Percentiles rank a stretch among this genome's conserved stretches.
Conservation (phyloP, 37 sponge, comb jelly and placozoan genomes). For the Crambe crambe region DNA sequence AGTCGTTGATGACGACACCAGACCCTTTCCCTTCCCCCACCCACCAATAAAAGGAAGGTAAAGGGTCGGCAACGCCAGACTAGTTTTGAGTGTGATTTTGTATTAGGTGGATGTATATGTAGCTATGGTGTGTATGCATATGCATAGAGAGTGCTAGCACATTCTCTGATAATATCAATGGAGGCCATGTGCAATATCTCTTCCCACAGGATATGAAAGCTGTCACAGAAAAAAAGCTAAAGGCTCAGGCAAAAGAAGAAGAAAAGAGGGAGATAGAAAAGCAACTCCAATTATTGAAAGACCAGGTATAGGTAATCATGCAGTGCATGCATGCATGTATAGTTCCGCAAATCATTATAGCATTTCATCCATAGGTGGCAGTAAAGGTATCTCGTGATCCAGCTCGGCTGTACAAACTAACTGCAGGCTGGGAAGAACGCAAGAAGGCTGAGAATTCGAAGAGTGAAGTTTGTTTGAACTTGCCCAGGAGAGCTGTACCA, state of each 20-base stretch:
- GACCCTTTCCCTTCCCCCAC: too few relatives aligned
- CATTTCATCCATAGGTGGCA: too few relatives aligned
- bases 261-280: conserved; percentile 26
- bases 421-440: conserved; percentile 75
- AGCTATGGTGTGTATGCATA: too few relatives aligned
- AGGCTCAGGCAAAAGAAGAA: conserved; percentile 34
- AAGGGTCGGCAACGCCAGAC: too few relatives aligned
- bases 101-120: too few relatives aligned
- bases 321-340: neutral
- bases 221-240: conserved; percentile 36
- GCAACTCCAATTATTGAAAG: conserved; percentile 53
- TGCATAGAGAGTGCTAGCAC: too few relatives aligned
- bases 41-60: too few relatives aligned
- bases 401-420: conserved; percentile 55
- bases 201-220: neutral
- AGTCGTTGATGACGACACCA: too few relatives aligned
- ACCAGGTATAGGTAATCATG: conserved; percentile 23
- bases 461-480: neutral
- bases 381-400: conserved; percentile 74
- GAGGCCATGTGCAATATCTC: too few relatives aligned
- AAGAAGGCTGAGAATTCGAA: conserved; percentile 30
- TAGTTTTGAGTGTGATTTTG: too few relatives aligned
- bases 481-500: conserved; percentile 78
- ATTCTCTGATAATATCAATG: too few relatives aligned
- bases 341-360: neutral